Evolutionary conservation across 2,888 invertebrate genomes (phyloP).

Genomic region (Drosophila lutescens): DNA sequence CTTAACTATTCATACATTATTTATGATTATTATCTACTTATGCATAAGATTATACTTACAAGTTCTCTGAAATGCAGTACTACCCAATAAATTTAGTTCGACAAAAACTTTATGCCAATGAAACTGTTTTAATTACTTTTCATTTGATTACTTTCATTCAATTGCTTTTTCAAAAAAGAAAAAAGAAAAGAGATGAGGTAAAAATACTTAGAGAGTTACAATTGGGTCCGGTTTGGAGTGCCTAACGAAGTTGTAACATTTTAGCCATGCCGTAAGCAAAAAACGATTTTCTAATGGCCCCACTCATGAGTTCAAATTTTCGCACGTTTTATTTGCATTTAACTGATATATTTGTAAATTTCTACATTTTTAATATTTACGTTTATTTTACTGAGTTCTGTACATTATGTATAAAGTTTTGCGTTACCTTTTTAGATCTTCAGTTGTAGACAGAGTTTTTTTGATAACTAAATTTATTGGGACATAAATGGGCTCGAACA

Average conservation of each 20-base stretch:
- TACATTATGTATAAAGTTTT: constrained; percentile 35
- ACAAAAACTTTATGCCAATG: constrained; percentile 81
- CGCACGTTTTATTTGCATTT: constrained; percentile 67
- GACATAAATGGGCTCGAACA: constrained; percentile 82
- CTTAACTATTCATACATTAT: constrained; percentile 52
- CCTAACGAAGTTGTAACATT: constrained; percentile 68
- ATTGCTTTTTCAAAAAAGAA: constrained; percentile 73
- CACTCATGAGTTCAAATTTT: constrained; percentile 60
- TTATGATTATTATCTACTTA: constrained; percentile 52
- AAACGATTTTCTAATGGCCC: constrained; percentile 82
- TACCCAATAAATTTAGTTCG: constrained; percentile 87
- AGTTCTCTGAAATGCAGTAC: constrained; percentile 82
- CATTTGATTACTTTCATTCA: constrained; percentile 72
- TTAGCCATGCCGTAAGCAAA: constrained; percentile 67
- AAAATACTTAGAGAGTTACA: constrained; percentile 61
- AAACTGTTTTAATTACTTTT: constrained; percentile 82
- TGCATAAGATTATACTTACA: constrained; percentile 70
- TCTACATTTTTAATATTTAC: constrained; percentile 1
- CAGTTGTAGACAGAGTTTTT: constrained; percentile 75
- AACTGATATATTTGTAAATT: constrained; percentile 36
- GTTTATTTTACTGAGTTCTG: constrained; percentile 32
- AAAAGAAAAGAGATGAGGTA: constrained; percentile 42
- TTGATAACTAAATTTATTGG: constrained; percentile 84
- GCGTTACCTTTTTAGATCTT: constrained; percentile 45
- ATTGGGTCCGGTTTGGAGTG: constrained; percentile 74